Conservation (phyloP, 2,113 vertebrate genomes). For the Alosa alosa region DNA sequence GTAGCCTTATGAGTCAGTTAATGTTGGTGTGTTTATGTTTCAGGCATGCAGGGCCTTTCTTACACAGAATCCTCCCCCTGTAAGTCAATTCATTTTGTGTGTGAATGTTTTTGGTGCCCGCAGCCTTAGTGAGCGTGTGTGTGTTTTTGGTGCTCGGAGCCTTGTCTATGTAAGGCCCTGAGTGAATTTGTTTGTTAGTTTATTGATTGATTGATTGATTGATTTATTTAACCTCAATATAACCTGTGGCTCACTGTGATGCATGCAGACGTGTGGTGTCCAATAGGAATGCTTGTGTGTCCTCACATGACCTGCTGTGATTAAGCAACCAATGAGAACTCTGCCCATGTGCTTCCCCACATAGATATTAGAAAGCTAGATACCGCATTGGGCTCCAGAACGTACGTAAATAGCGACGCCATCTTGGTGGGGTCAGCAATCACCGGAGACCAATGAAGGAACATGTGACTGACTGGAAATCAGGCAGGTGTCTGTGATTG, state of each 20-base stretch:
- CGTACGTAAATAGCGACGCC: no score
- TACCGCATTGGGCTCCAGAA: no score
- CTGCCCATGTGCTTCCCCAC: no score
- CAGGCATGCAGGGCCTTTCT: slow-evolving; percentile 1
- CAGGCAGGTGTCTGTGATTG: no score
- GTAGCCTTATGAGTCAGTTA: background rate
- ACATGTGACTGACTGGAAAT: no score
- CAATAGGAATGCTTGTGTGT: background rate
- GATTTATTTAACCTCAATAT: background rate
- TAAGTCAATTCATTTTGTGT: background rate
- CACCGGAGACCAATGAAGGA: no score
- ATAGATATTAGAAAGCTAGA: no score
- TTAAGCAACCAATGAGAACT: background rate
- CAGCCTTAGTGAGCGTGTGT: background rate
- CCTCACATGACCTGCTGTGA: background rate
- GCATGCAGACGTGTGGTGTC: background rate
- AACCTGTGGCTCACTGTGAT: background rate
- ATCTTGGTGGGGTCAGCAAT: no score
- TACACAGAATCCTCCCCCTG: slow-evolving; percentile 2
- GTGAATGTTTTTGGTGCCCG: background rate
- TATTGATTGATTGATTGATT: no score
- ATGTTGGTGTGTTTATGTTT: background rate
- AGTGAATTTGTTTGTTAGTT: background rate
- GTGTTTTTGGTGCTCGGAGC: background rate
- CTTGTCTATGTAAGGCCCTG: background rate